Evolutionary conservation across 2,888 invertebrate genomes (phyloP), one percentile per base, ranked within the genome.

Genomic region (Nomada lathburiana): DNA sequence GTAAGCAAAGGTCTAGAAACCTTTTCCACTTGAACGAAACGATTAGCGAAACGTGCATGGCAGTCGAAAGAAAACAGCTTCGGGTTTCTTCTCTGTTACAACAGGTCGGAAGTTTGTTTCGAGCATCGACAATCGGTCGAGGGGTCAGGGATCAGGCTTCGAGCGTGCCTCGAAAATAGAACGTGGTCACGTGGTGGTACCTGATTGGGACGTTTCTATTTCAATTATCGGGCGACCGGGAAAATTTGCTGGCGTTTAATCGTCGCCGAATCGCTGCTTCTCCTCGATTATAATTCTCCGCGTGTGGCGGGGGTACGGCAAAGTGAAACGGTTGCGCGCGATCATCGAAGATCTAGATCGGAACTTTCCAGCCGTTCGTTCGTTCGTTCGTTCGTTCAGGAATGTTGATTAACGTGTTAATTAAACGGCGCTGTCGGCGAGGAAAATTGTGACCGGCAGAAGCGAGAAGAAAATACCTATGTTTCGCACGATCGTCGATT

Each of bases 91-190:
- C 26, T 29, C 26, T 2, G 52, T 11, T 11, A 1, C 55, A 44
- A 44, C 62, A 59, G 50, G 50, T 77, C 84, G 80, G 84, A 84
- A 84, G 80, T 76, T 13, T 13, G 74, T 80, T 78, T 67, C 59
- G 42, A 68, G 68, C 60, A 64, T 80, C 74, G 77, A 64, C 55
- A 70, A 75, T 75, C 78, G 80, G 63, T 74, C 64, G 84, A 59
- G 70, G 81, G 80, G 78, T 85, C 80, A 78, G 65, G 70, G 84
- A 84, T 78, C 76, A 81, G 59, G 53, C 75, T 47, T 50, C 63
- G 79, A 73, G 57, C 82, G 78, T 76, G 79, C 63, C 68, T 71
- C 70, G 83, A 71, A 84, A 82, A 84, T 84, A 79, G 84, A 84
- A 83, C 84, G 77, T 67, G 57, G 64, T 64, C 64, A 52, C 52